Base-by-base conservation (phyloP, 2,888 invertebrate genomes). In the Tenthredo notha region DNA sequence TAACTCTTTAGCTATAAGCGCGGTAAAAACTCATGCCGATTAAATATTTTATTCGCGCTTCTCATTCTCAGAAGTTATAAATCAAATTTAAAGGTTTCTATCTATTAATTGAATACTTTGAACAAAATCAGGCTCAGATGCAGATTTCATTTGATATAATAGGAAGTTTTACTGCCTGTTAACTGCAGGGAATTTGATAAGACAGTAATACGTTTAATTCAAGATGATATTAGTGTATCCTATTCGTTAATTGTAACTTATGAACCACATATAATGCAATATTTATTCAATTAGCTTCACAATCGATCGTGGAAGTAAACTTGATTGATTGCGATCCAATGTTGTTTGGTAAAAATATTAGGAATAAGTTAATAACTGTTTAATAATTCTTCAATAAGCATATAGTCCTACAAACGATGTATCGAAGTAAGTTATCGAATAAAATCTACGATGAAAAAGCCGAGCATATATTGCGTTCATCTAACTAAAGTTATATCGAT, bases 1-100 rank as follows among this genome's bases (percentile, higher is more conserved):
- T 58, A 80, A 80, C 25, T 80, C 37, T 80, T 40, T 37, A 40
- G 61, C 78, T 80, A 61, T 15, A 58, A 37, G 21, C 25, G 58
- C 61, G 37, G 12, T 80, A 61, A 61, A 21, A 77, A 40, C 40
- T 80, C 80, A 80, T 80, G 80, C 80, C n/a, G 25, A 54, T 77
- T 33, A 54, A 54, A 33, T 43, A n/a, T 18, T 6, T 33, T 18
- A 18, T 12, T 1, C 33, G 6, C 10, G 18, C 10, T 5, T 77
- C 54, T 33, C n/a, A 29, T 25, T 75, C 75, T 47, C 1, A 1
- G 29, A 37, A 72, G n/a, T 72, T 7, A 72, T n/a, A 29, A 47
- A 47, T 15, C 47, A 29, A 29, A 12, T 25, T 12, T 12, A 29
- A 3, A 65, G 65, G 4, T 29, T 29, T 65, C 10, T 67, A 67